Conservation (phyloP, 2,113 vertebrate genomes). For the Passer domesticus region DNA sequence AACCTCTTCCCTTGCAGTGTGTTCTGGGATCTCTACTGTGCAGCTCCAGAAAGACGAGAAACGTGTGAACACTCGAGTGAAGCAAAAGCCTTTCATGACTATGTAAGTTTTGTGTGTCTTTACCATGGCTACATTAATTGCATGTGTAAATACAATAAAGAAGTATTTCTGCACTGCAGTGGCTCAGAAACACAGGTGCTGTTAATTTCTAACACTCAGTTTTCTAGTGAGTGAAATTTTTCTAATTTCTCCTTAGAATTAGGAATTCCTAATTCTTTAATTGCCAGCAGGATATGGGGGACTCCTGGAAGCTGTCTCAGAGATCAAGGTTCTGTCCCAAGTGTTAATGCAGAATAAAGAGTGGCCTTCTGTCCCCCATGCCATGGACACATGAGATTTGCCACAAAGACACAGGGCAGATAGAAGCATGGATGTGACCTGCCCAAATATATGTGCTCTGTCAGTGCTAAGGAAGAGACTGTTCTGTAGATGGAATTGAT, state of each 20-base stretch:
- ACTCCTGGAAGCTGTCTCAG: background rate
- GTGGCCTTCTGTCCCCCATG: background rate
- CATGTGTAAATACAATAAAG: background rate
- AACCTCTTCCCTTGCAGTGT: constrained; percentile 74
- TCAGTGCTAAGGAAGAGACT: background rate
- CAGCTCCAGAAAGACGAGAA: constrained; percentile 87
- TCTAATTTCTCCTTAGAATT: background rate
- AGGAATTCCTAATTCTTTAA: background rate
- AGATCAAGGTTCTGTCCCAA: background rate
- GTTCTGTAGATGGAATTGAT: background rate
- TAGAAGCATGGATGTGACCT: background rate
- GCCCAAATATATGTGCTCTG: background rate
- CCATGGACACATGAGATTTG: background rate
- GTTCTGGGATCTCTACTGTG: constrained; percentile 91
- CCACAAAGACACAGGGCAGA: background rate
- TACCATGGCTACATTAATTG: background rate
- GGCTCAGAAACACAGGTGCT: background rate
- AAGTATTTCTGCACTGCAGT: background rate
- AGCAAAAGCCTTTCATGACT: constrained; percentile 90
- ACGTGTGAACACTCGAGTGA: constrained; percentile 90
- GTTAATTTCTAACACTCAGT: background rate
- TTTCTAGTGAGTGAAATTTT: background rate
- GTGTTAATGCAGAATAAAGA: background rate
- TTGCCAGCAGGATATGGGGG: background rate
- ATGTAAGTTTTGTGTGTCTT: constrained; percentile 76